Conservation (phyloP, 2,888 invertebrate species). For the Plagiodera versicolora region DNA sequence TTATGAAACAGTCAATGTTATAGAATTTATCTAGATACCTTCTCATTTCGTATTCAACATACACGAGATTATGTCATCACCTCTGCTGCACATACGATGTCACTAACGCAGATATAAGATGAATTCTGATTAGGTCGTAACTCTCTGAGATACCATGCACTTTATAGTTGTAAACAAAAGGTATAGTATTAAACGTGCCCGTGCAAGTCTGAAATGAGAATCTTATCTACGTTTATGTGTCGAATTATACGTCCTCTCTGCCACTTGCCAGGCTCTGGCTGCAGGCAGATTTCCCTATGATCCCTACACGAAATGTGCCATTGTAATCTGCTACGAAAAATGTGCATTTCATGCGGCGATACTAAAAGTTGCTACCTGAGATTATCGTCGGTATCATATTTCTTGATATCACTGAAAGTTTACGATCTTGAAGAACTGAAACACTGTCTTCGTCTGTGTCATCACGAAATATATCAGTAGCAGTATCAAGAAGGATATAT, state of each 20-base stretch:
- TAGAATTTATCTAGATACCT: too few species aligned
- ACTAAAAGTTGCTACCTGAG: not conserved
- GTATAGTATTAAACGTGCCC: conserved; percentile 33
- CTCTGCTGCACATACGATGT: not conserved
- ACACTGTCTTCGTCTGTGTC: too few species aligned
- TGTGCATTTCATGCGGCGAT: not conserved
- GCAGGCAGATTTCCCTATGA: not conserved
- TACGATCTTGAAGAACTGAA: too few species aligned
- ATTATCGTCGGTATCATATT: not conserved
- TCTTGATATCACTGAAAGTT: too few species aligned
- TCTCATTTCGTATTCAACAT: not conserved
- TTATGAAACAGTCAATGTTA: too few species aligned
- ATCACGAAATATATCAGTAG: too few species aligned
- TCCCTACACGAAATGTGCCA: not conserved
- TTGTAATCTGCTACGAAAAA: not conserved
- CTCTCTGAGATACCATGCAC: conserved; percentile 19
- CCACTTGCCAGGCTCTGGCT: conserved; percentile 18
- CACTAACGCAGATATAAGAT: conserved; percentile 5
- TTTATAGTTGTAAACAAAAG: conserved; percentile 41
- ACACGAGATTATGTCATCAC: not conserved
- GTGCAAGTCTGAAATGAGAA: conserved; percentile 37
- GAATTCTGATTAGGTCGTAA: conserved; percentile 10
- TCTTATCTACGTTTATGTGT: conserved; percentile 38
- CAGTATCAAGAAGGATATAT: too few species aligned
- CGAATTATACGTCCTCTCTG: conserved; percentile 26